These are phyloP conservation scores for Lacerta agilis DNA, from an alignment of 2,797 vertebrate species.

Conservation along the genomic window DNA sequence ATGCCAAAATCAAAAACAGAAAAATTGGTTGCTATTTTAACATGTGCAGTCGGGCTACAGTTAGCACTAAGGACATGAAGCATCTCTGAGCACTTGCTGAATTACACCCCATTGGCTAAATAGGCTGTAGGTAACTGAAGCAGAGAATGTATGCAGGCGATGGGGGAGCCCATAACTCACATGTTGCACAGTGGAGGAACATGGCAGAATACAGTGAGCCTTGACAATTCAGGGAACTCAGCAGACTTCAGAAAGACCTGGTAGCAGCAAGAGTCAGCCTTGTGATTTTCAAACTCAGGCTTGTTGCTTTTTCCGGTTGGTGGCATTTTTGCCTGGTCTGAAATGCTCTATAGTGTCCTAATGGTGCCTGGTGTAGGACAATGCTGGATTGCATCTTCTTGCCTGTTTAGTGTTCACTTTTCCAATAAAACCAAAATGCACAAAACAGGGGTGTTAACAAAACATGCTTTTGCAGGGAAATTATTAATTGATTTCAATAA, in stretches of 20 bases:
- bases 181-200: background rate
- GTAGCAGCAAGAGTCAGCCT: background rate
- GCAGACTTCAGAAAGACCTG: too few species aligned
- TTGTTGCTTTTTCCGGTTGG: too few species aligned
- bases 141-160: background rate
- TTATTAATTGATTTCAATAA: background rate
- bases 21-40: background rate
- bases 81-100: too few species aligned
- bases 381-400: too few species aligned
- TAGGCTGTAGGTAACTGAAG: background rate
- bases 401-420: too few species aligned
- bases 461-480: background rate
- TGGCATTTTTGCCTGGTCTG: too few species aligned
- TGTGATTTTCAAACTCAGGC: background rate
- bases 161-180: too few species aligned
- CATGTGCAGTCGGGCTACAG: background rate
- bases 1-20: background rate
- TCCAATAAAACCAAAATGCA: too few species aligned
- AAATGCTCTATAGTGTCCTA: too few species aligned
- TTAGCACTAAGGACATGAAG: background rate
- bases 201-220: background rate
- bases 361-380: too few species aligned
- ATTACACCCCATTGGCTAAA: too few species aligned
- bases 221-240: background rate
- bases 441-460: too few species aligned